Evolutionary conservation across 92 coral and sea anemone genomes (phyloP).

Genomic region (Micromussa lordhowensis): DNA sequence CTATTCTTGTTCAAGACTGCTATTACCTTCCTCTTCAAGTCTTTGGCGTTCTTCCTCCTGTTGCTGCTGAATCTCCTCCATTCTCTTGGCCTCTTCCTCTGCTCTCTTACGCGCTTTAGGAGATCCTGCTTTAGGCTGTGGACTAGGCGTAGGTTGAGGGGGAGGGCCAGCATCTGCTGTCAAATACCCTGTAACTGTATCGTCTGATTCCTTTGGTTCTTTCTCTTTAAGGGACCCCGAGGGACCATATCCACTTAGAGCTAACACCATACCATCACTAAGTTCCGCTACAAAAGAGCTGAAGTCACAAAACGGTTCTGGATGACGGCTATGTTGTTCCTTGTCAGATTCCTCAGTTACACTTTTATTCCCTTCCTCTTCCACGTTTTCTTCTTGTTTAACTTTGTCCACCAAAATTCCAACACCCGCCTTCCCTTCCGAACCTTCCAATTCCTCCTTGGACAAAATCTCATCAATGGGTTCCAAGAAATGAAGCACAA

Average conservation of each 20-base stretch:
- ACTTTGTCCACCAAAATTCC: constrained; percentile 19
- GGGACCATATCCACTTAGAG: constrained; percentile 94
- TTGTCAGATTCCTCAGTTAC: constrained; percentile 72
- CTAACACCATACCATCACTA: constrained; percentile 91
- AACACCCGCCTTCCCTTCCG: constrained; percentile 36
- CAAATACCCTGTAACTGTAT: constrained; percentile 31
- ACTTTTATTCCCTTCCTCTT: constrained; percentile 87
- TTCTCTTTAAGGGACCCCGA: constrained; percentile 62
- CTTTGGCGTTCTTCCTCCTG: constrained; percentile 85
- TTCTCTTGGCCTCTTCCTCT: constrained; percentile 86
- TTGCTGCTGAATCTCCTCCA: constrained; percentile 88
- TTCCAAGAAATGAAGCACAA: constrained; percentile 86
- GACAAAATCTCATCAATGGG: constrained; percentile 82
- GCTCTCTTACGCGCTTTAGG: constrained; percentile 90
- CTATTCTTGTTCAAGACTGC: background rate
- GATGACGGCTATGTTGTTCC: constrained; percentile 26
- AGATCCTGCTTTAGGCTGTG: constrained; percentile 92
- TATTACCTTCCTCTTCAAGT: constrained; percentile 72
- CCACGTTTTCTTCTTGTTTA: constrained; percentile 17
- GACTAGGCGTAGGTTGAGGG: constrained; percentile 84
- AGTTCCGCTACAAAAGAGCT: constrained; percentile 94
- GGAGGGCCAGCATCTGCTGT: constrained; percentile 54
- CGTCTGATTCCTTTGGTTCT: constrained; percentile 53
- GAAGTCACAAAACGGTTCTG: constrained; percentile 83
- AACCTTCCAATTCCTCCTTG: constrained; percentile 66